Percentiles rank a stretch among this genome's conserved stretches.
Evolutionary conservation across 1,140 invertebrate genomes (phyloP).

Genomic region (Hylaeus anthracinus): DNA sequence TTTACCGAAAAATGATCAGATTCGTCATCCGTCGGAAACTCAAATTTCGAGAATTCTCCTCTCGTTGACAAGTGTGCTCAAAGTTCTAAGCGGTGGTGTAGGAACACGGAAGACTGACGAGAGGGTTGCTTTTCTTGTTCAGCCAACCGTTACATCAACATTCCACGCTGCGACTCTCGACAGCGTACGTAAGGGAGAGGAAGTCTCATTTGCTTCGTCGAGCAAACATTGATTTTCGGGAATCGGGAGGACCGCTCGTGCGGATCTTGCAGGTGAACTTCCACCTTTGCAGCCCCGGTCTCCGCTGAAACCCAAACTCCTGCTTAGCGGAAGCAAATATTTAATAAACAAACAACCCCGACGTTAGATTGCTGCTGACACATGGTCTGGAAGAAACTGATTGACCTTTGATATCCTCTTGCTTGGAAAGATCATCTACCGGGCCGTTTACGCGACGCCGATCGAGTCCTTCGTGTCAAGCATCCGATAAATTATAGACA

Average conservation of each 20-base stretch:
- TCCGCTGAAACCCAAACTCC: neutral
- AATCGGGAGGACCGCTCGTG: slow-evolving; percentile 24
- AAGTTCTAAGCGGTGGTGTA: neutral
- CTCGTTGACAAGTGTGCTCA: neutral
- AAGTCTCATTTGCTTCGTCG: slow-evolving; percentile 38
- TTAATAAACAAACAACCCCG: slow-evolving; percentile 37
- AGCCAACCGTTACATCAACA: slow-evolving; percentile 60
- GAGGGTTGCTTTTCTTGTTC: slow-evolving; percentile 61
- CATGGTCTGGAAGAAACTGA: slow-evolving; percentile 3
- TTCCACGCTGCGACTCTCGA: slow-evolving; percentile 45
- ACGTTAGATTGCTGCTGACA: neutral
- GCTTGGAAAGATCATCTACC: neutral
- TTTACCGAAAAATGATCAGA: neutral
- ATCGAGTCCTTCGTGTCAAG: no score
- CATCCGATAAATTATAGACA: neutral
- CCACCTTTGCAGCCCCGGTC: slow-evolving; percentile 13
- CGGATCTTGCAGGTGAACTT: slow-evolving; percentile 31
- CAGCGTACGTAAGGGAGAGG: slow-evolving; percentile 38
- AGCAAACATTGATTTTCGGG: slow-evolving; percentile 48
- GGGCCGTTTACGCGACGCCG: neutral
- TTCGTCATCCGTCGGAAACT: neutral
- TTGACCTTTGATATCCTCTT: slow-evolving; percentile 1
- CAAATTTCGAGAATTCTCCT: neutral
- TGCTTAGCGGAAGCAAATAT: slow-evolving; percentile 30
- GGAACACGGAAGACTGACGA: neutral